Base-by-base conservation (phyloP, 1,140 invertebrate genomes). In the Sycophaga agraensis region DNA sequence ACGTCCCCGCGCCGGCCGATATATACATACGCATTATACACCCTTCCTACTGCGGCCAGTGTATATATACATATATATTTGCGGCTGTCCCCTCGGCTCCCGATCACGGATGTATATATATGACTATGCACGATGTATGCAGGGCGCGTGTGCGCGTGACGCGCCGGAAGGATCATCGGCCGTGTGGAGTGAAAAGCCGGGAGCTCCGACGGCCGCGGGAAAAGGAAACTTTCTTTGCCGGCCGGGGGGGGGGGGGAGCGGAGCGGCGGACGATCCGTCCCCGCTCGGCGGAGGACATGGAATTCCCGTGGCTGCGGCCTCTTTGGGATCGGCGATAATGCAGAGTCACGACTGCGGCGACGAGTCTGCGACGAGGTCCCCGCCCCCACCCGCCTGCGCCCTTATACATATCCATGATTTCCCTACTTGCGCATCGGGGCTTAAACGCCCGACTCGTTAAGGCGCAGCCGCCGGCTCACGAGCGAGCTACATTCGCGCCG, bases 381-480 rank as follows among this genome's bases (percentile, higher is more conserved):
- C 35, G n/a, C 19, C 40, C 5, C 16, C 17, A 4, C 17, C n/a
- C 5, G 14, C 35, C 3, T 14, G 24, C 17, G 19, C 17, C 14
- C 57, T 31, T 37, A 40, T 51, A 43, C 26, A 42, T 35, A 51
- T 59, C 43, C 51, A 16, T 39, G 59, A 28, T 39, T 55, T 40
- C 21, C 34, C n/a, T 28, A 1, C 22, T 43, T 42, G 53, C 37
- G 24, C 39, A 45, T 19, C 53, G 45, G 34, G 22, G 37, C 45
- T 56, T 50, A 56, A 63, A 40, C 45, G 60, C 53, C 49, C 21
- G 14, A 49, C 60, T 56, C 60, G 60, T 63, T 63, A 63, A 56
- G 45, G 35, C 42, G 34, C 26, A 46, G 7, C 22, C 39, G 51
- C 35, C 35, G 14, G 42, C 48, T 51, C 57, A 51, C 51, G 57